These are phyloP conservation scores for Phrynosoma platyrhinos DNA, from an alignment of 2,113 vertebrate species.

Conservation along the genomic window DNA sequence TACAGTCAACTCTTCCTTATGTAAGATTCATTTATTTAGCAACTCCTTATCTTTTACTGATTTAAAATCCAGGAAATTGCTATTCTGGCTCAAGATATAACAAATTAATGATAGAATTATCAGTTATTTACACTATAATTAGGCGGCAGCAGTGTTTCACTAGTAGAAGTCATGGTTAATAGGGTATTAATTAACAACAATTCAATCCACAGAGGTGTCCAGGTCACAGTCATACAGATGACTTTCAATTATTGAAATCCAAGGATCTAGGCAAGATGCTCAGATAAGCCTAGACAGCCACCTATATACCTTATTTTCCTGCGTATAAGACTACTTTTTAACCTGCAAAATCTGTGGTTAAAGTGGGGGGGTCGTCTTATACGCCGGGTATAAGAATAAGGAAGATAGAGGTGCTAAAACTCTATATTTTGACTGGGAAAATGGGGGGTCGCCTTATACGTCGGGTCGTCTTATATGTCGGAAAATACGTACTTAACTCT, in stretches of 20 bases:
- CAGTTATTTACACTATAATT: background rate
- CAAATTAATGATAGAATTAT: background rate
- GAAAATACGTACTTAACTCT: no score
- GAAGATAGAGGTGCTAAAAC: no score
- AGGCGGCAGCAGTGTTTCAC: background rate
- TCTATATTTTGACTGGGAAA: no score
- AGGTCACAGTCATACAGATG: background rate
- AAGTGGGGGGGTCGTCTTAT: no score
- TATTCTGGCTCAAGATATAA: background rate
- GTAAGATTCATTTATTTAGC: background rate
- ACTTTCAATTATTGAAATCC: background rate
- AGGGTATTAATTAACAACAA: background rate
- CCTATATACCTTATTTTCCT: no score
- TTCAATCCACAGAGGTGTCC: background rate
- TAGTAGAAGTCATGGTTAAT: background rate
- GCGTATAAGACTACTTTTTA: no score
- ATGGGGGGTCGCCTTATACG: no score
- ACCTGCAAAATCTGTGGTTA: no score
- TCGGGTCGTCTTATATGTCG: no score
- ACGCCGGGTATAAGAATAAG: no score
- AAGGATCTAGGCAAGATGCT: background rate
- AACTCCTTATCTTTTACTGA: background rate
- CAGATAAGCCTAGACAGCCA: background rate
- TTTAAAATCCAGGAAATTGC: background rate
- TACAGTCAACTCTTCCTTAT: background rate